Percentiles rank a stretch among this genome's conserved stretches.
phyloP scores from a whole-genome alignment of 2,888 invertebrate genomes.

The Drosophila maculinotata region DNA sequence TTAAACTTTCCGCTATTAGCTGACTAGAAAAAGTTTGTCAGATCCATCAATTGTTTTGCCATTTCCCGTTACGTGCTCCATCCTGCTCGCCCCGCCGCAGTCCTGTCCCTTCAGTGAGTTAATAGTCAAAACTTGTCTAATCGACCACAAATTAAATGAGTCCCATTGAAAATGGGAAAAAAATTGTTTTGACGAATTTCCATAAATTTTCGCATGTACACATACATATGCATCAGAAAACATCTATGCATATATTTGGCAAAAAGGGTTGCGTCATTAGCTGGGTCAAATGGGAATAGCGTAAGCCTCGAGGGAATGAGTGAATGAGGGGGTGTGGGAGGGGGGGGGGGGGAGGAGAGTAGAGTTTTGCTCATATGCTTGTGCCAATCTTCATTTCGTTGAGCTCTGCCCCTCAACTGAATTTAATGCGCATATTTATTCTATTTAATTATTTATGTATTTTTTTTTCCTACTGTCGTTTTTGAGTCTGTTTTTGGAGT shows the following conservation, averaged over 20 bases:
- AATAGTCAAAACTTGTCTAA: conserved; percentile 10
- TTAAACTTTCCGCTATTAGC: conserved; percentile 1
- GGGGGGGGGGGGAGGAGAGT: no score
- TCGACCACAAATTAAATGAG: conserved; percentile 13
- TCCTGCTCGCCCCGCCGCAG: neutral
- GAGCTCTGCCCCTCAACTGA: conserved; percentile 17
- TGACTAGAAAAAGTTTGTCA: conserved; percentile 1
- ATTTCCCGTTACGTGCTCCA: conserved; percentile 11
- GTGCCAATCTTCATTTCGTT: conserved; percentile 43
- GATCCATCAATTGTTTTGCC: conserved; percentile 28
- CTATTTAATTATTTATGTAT: conserved; percentile 48
- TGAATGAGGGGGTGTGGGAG: no score
- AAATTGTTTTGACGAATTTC: conserved; percentile 14
- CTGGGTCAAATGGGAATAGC: conserved; percentile 27
- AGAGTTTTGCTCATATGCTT: conserved; percentile 13
- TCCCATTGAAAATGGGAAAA: neutral
- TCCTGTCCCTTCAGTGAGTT: neutral
- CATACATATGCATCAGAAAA: conserved; percentile 5
- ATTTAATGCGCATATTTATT: conserved; percentile 64
- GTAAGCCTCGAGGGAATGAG: neutral
- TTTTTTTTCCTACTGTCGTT: conserved; percentile 5
- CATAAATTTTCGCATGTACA: conserved; percentile 30
- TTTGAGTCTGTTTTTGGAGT: conserved; percentile 20
- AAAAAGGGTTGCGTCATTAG: conserved; percentile 38
- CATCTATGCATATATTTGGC: conserved; percentile 2